Evolutionary conservation across 2,797 vertebrate genomes (phyloP).

Genomic region (Centropyge bicolor): DNA sequence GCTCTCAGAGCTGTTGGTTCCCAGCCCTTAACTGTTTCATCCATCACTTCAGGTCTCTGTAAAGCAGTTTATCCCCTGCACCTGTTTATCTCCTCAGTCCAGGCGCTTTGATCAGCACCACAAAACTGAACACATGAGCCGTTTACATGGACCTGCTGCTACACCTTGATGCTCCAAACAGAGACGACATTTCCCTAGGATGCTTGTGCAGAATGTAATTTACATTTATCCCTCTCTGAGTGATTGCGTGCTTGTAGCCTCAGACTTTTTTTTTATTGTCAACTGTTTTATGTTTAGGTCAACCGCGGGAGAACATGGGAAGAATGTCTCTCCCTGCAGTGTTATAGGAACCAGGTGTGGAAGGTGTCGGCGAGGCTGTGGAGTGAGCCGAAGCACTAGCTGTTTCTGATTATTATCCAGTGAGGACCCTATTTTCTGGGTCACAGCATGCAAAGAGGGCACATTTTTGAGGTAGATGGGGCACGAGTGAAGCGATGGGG

Average conservation of each 20-base stretch:
- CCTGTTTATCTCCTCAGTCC: slow-evolving; percentile 58
- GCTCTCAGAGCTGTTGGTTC: slow-evolving; percentile 33
- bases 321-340: slow-evolving; percentile 38
- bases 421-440: slow-evolving; percentile 80
- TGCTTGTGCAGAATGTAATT: background rate
- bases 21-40: slow-evolving; percentile 25
- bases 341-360: slow-evolving; percentile 82
- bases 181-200: no score
- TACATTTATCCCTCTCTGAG: background rate
- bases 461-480: slow-evolving; percentile 66
- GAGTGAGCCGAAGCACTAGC: slow-evolving; percentile 42
- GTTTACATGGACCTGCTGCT: slow-evolving; percentile 28
- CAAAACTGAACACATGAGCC: slow-evolving; percentile 20
- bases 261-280: slow-evolving; percentile 37
- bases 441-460: slow-evolving; percentile 75
- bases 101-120: slow-evolving; percentile 43
- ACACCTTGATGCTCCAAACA: background rate
- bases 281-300: slow-evolving; percentile 42
- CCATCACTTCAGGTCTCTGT: slow-evolving; percentile 32
- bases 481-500: slow-evolving; percentile 52
- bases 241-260: background rate
- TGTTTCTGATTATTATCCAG: slow-evolving; percentile 80
- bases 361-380: slow-evolving; percentile 59
- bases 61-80: slow-evolving; percentile 52
- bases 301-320: slow-evolving; percentile 39